phyloP scores from a whole-genome alignment of 2,113 vertebrate genomes.

The Pogonocichla stellata region DNA sequence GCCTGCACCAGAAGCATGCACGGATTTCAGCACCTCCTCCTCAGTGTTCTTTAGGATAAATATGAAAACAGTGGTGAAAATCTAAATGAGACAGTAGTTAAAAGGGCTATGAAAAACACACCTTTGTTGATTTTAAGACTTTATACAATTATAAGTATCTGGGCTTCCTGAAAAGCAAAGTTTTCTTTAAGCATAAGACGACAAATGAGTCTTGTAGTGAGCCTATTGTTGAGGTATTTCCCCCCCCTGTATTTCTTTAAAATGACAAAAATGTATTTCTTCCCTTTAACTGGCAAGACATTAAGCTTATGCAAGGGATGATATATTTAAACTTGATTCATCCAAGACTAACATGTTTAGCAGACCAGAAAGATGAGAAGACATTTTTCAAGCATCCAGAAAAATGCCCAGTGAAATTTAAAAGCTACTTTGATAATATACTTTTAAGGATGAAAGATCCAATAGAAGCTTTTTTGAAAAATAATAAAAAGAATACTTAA shows the following conservation, averaged over 20 bases:
- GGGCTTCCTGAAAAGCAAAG: not conserved
- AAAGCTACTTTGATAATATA: not conserved
- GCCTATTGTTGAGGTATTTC: not conserved
- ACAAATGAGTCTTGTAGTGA: not conserved
- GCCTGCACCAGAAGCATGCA: not conserved
- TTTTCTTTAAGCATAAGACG: not conserved
- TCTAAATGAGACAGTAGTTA: not conserved
- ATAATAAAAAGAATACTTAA: not conserved
- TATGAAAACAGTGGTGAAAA: not conserved
- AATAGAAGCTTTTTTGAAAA: not conserved
- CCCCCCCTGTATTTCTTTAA: not conserved
- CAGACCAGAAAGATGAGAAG: not conserved
- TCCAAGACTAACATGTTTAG: slow-evolving; percentile 1
- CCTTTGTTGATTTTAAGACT: not conserved
- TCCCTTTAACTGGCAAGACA: not conserved
- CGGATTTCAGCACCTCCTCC: not conserved
- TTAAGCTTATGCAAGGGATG: not conserved
- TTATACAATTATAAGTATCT: not conserved
- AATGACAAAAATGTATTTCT: not conserved
- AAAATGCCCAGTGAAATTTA: not conserved
- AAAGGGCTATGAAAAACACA: not conserved
- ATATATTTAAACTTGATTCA: slow-evolving; percentile 2
- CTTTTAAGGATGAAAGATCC: not conserved
- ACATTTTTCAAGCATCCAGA: not conserved
- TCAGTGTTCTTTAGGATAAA: not conserved